phyloP scores from a whole-genome alignment of 2,797 vertebrate species.

The Botia kubotai region DNA sequence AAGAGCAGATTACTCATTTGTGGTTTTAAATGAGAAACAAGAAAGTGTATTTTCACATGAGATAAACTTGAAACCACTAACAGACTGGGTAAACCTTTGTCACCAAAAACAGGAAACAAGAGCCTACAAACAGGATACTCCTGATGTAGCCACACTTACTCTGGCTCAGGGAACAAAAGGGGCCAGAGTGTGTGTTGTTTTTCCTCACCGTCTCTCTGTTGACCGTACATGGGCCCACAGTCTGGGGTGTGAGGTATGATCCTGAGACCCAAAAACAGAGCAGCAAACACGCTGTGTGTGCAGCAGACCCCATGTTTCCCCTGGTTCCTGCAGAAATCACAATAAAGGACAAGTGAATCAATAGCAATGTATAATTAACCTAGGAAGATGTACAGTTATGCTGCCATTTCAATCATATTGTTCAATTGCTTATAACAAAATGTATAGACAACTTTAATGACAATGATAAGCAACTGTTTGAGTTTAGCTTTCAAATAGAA shows the following conservation, averaged over 20 bases:
- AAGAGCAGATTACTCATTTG: slow-evolving; percentile 21
- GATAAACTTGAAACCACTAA: slow-evolving; percentile 24
- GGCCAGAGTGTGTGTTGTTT: slow-evolving; percentile 42
- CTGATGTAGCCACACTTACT: slow-evolving; percentile 63
- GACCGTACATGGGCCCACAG: slow-evolving; percentile 57
- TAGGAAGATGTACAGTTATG: too few relatives aligned
- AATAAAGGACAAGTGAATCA: neutral
- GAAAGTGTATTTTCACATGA: slow-evolving; percentile 23
- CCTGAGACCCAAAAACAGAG: slow-evolving; percentile 54
- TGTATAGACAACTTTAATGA: too few relatives aligned
- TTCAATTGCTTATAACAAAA: too few relatives aligned
- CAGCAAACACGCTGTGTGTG: slow-evolving; percentile 48
- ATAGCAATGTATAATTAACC: too few relatives aligned
- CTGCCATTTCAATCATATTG: too few relatives aligned
- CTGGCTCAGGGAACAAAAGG: slow-evolving; percentile 56
- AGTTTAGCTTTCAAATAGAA: too few relatives aligned
- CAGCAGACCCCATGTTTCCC: slow-evolving; percentile 55
- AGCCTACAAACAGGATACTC: slow-evolving; percentile 75
- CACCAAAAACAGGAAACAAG: slow-evolving; percentile 74
- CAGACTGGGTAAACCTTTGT: slow-evolving; percentile 57
- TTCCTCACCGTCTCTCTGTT: slow-evolving; percentile 60
- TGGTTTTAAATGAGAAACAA: slow-evolving; percentile 12
- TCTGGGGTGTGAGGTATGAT: slow-evolving; percentile 46
- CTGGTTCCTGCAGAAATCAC: slow-evolving; percentile 55
- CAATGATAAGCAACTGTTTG: too few relatives aligned